Evolutionary conservation across 2,113 vertebrate species (phyloP).

Genomic region (Ifrita kowaldi): DNA sequence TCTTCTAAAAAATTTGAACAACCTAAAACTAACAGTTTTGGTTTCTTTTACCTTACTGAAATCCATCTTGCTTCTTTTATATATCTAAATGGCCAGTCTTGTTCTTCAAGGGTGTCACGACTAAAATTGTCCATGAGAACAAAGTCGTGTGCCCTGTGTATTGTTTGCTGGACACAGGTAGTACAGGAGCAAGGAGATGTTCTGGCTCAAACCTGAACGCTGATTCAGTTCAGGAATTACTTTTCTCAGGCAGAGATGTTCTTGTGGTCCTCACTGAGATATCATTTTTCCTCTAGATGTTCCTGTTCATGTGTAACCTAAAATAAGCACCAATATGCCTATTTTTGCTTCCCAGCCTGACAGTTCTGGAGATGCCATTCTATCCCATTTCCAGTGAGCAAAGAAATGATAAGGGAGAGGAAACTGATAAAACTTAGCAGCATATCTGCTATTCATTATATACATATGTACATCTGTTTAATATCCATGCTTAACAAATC

Average conservation of each 20-base stretch:
- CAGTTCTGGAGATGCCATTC: background rate
- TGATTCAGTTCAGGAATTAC: background rate
- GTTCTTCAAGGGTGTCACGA: rapidly evolving
- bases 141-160: background rate
- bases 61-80: background rate
- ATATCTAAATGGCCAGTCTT: background rate
- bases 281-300: background rate
- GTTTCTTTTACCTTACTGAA: background rate
- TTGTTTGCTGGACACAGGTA: background rate
- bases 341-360: background rate
- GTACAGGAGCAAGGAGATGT: background rate
- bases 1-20: background rate
- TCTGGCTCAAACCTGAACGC: background rate
- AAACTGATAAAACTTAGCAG: background rate
- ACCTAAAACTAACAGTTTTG: background rate
- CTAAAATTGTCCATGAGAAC: background rate
- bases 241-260: background rate
- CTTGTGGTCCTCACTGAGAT: background rate
- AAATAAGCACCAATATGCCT: background rate
- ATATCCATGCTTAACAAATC: background rate
- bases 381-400: background rate
- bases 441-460: background rate
- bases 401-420: background rate
- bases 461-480: background rate
- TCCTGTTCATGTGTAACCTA: background rate